These are phyloP conservation scores for Eulimnadia texana DNA, from an alignment of 1,140 invertebrate species.

Conservation along the genomic window DNA sequence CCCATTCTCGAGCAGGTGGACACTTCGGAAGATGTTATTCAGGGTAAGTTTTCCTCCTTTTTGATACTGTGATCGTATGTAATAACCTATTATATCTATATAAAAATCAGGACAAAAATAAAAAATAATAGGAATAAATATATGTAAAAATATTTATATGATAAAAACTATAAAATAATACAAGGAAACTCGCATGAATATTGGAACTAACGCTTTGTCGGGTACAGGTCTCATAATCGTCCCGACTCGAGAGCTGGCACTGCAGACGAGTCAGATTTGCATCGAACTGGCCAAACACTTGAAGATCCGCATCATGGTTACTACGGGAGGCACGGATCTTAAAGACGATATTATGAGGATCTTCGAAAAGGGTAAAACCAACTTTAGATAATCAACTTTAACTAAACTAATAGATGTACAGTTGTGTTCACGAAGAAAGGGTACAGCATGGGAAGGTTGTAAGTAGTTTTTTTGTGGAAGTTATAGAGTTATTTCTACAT, in stretches of 20 bases:
- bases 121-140: neutral
- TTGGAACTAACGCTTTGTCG: too few species aligned
- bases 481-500: too few species aligned
- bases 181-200: too few species aligned
- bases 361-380: constrained; percentile 73
- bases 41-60: constrained; percentile 37
- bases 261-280: constrained; percentile 99
- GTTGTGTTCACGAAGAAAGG: too few species aligned
- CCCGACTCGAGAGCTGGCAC: constrained; percentile 93
- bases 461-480: too few species aligned
- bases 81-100: too few species aligned
- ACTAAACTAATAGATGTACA: constrained; percentile 18
- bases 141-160: too few species aligned
- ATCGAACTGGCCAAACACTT: constrained; percentile 96
- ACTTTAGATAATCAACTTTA: neutral
- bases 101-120: too few species aligned
- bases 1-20: constrained; percentile 93
- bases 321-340: constrained; percentile 93
- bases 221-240: constrained; percentile 94
- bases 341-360: constrained; percentile 99
- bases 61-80: neutral
- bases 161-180: too few species aligned
- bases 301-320: constrained; percentile 94
- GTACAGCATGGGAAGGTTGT: too few species aligned
- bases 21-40: constrained; percentile 73